These are phyloP conservation scores for Crenichthys baileyi DNA, from an alignment of 2,797 vertebrate species.

Conservation along the genomic window DNA sequence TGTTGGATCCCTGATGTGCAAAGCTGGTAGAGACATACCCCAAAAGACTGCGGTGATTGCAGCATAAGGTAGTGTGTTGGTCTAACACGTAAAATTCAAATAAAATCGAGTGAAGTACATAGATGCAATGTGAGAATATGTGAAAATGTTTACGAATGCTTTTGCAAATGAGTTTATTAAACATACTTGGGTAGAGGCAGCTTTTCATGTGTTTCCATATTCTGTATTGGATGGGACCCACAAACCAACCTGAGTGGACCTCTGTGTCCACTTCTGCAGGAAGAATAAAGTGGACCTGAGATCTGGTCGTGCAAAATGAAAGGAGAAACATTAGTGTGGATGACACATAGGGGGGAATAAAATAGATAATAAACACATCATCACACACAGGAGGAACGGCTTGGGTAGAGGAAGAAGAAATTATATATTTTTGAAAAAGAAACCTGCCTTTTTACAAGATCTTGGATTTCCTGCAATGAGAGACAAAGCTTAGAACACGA, in stretches of 20 bases:
- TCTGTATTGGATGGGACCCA: conserved; percentile 83
- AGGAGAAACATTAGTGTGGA: neutral
- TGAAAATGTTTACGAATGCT: neutral
- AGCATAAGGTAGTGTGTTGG: neutral
- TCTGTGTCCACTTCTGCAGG: conserved; percentile 73
- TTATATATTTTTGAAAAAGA: neutral
- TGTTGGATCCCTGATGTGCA: neutral
- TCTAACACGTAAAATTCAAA: neutral
- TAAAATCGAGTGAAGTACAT: neutral
- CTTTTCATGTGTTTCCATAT: conserved; percentile 85
- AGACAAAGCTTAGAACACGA: conserved; percentile 28
- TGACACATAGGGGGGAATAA: conserved; percentile 5
- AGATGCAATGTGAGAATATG: neutral
- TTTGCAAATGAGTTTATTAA: neutral
- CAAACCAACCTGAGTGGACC: conserved; percentile 75
- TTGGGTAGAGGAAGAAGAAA: neutral
- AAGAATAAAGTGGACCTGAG: conserved; percentile 74
- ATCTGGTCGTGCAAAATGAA: conserved; percentile 58
- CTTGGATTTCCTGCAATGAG: conserved; percentile 81
- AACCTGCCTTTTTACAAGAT: conserved; percentile 80
- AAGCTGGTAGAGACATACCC: too few relatives aligned
- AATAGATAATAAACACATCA: neutral
- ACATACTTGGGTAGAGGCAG: conserved; percentile 81
- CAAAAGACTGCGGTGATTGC: neutral
- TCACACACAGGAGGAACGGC: neutral